Evolutionary conservation across 2,888 invertebrate genomes (phyloP).

Genomic region (Lagria hirta): DNA sequence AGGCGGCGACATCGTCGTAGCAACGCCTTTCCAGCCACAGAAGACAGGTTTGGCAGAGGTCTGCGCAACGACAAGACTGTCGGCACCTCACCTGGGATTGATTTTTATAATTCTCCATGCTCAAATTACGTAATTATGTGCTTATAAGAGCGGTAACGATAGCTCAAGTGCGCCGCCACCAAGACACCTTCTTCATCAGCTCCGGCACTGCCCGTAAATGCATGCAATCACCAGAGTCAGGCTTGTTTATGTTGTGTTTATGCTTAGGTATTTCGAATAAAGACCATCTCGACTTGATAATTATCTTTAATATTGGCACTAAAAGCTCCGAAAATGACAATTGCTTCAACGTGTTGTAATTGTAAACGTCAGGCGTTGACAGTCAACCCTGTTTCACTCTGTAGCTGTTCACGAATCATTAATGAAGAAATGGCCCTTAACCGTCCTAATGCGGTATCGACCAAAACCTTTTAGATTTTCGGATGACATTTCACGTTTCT

Average conservation of each 20-base stretch:
- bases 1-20: slow-evolving; percentile 25
- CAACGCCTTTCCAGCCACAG: slow-evolving; percentile 18
- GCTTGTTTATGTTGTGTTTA: slow-evolving; percentile 18
- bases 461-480: slow-evolving; percentile 36
- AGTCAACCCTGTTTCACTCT: neutral
- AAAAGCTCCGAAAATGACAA: slow-evolving; percentile 18
- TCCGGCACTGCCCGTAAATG: slow-evolving; percentile 12
- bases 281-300: slow-evolving; percentile 18
- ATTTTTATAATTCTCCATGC: slow-evolving; percentile 34
- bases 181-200: too few relatives aligned
- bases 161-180: slow-evolving; percentile 11
- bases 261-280: slow-evolving; percentile 6
- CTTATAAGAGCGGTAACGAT: slow-evolving; percentile 24
- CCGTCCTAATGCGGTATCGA: slow-evolving; percentile 30
- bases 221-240: too few relatives aligned
- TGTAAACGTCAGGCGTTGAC: slow-evolving; percentile 3
- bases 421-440: slow-evolving; percentile 36
- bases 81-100: slow-evolving; percentile 33
- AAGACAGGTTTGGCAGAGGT: slow-evolving; percentile 9
- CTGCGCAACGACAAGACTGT: slow-evolving; percentile 29
- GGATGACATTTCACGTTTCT: slow-evolving; percentile 34
- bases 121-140: slow-evolving; percentile 34
- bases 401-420: slow-evolving; percentile 35
- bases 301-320: slow-evolving; percentile 21
- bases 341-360: slow-evolving; percentile 20